phyloP scores from a whole-genome alignment of 35 echinoderm and acorn worm species.

The Eucidaris tribuloides region DNA sequence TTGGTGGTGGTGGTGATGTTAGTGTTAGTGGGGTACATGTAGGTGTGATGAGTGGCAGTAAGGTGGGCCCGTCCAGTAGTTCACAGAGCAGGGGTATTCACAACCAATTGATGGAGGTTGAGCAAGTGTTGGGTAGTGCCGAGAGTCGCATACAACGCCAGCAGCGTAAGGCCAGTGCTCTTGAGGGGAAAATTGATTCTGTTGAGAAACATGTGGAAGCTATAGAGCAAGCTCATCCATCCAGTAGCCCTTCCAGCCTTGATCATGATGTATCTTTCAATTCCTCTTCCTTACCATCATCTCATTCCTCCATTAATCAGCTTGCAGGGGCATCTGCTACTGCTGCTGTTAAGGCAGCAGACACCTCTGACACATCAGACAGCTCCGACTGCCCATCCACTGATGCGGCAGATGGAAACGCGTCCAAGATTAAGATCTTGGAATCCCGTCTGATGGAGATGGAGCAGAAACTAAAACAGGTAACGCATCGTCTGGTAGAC shows the following conservation, averaged over 20 bases:
- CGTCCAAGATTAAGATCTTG: constrained; percentile 61
- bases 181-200: constrained; percentile 68
- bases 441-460: constrained; percentile 63
- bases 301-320: constrained; percentile 29
- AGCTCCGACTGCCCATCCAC: constrained; percentile 30
- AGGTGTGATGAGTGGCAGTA: constrained; percentile 11
- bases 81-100: constrained; percentile 50
- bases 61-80: background rate
- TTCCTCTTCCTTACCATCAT: constrained; percentile 28
- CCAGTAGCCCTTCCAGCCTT: constrained; percentile 15
- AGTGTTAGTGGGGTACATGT: constrained; percentile 21
- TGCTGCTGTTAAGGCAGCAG: constrained; percentile 15
- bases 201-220: constrained; percentile 61
- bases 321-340: constrained; percentile 12
- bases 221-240: constrained; percentile 26
- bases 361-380: constrained; percentile 12
- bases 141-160: constrained; percentile 56
- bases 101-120: constrained; percentile 65
- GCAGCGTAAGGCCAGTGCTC: constrained; percentile 40
- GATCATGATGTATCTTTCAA: constrained; percentile 42
- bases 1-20: constrained; percentile 23
- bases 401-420: constrained; percentile 27
- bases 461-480: constrained; percentile 83
- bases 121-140: constrained; percentile 56
- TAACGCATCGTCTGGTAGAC: constrained; percentile 89